These are phyloP conservation scores for Deroplatys truncata DNA, from an alignment of 2,888 invertebrate genomes.

Conservation along the genomic window DNA sequence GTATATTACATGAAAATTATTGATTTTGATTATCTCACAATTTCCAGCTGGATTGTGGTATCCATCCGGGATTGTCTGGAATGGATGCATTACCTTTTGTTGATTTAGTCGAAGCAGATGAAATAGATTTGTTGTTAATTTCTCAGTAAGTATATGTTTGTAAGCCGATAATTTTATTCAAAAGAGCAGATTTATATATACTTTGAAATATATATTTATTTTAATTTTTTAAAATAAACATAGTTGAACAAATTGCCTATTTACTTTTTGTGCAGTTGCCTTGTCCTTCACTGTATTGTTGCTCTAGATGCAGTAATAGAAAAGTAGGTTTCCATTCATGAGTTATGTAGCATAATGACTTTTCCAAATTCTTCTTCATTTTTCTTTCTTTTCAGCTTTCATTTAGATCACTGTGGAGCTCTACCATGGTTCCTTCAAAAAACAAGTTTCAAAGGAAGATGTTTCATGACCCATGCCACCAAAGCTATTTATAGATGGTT, in stretches of 20 bases:
- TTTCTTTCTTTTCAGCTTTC: conserved; percentile 64
- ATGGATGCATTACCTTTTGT: conserved; percentile 98
- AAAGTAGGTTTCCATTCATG: too few relatives aligned
- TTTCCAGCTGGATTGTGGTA: conserved; percentile 88
- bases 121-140: conserved; percentile 90
- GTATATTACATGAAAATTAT: background rate
- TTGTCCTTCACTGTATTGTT: background rate
- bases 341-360: too few relatives aligned
- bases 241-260: background rate
- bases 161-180: background rate
- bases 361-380: background rate
- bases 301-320: too few relatives aligned
- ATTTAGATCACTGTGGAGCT: conserved; percentile 97
- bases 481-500: conserved; percentile 99
- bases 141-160: conserved; percentile 70
- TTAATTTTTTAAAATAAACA: background rate
- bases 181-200: background rate
- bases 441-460: conserved; percentile 94
- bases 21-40: background rate
- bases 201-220: background rate
- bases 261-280: background rate
- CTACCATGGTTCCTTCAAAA: conserved; percentile 97
- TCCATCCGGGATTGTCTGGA: conserved; percentile 95
- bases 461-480: conserved; percentile 99
- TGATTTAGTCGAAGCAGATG: conserved; percentile 95